Evolutionary conservation across 2,888 invertebrate species (phyloP), one percentile per base, ranked within the genome.

Genomic region (Pristionchus fissidentatus): DNA sequence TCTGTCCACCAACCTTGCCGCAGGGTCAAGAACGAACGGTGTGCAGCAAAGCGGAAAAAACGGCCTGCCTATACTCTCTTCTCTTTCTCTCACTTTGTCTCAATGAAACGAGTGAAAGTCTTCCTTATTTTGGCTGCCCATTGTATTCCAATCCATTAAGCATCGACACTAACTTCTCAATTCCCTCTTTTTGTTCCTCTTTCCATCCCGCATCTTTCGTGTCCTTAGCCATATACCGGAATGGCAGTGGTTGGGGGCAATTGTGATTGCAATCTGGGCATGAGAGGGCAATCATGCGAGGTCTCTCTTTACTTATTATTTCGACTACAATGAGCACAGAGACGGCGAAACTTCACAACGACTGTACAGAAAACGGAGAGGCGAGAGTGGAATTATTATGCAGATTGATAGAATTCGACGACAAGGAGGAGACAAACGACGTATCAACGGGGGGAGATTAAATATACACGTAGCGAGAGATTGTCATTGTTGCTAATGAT

Each of bases 361-460:
- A 49, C 46, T 77, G 75, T 77, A 77, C 75, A 77, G 75, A 77
- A 77, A 77, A 70, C 19, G n/a, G 75, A 29, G 35, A 29, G n/a
- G 19, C 38, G 41, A 22, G 75, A 15, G 3, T 49, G 49, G 46
- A 77, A 77, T 77, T 46, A 77, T 77, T 77, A 77, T 49, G 49
- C 49, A 66, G 4, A 0, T 35, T 15, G 70, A 41, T 26, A 57
- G 57, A 57, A 57, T 15, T 38, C 19, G 10, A 41, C 38, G 43
- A 41, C 70, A 41, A 66, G 70, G 62, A 13, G 2, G 55, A 26
- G 38, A 70, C 26, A 10, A 41, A 70, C 70, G 43, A 70, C 70
- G 70, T 49, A 77, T 77, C 75, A 77, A 49, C 75, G 75, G 75
- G 49, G 75, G 35, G 46, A 77, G 75, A 77, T 32, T 77, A 77